A percentile compares a stretch with the other conserved stretches of the same genome.
phyloP scores from a whole-genome alignment of 2,888 invertebrate genomes.

The Heteromyza rotundicornis region DNA sequence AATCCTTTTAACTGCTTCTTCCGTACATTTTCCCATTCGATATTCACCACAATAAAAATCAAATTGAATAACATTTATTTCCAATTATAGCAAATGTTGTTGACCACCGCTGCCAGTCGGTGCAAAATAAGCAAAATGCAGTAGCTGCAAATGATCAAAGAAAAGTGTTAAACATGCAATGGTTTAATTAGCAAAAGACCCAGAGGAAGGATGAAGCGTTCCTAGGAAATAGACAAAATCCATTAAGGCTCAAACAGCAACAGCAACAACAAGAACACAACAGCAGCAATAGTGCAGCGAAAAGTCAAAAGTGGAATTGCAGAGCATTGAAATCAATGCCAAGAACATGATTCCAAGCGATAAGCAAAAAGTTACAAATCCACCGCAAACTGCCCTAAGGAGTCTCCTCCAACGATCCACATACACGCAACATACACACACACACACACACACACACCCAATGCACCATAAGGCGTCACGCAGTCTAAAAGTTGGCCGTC shows the following conservation, averaged over 20 bases:
- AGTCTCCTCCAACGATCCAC: no score
- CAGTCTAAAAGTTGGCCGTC: neutral
- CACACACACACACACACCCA: neutral
- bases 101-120: no score
- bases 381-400: neutral
- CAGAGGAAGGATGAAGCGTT: neutral
- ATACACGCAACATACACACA: neutral
- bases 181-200: constrained; percentile 25
- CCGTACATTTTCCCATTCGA: neutral
- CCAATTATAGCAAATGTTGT: constrained; percentile 13
- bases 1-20: neutral
- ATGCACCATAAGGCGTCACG: neutral
- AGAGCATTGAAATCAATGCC: neutral
- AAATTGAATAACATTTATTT: constrained; percentile 11
- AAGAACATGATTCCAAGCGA: neutral
- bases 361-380: no score
- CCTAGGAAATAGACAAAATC: constrained; percentile 11
- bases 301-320: neutral
- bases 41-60: neutral
- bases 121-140: no score
- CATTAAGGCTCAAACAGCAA: constrained; percentile 18
- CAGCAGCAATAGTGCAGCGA: no score
- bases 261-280: constrained; percentile 3
- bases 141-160: neutral
- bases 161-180: constrained; percentile 22